phyloP scores from a whole-genome alignment of 2,113 vertebrate species.

The Rhegmatorhina hoffmannsi region DNA sequence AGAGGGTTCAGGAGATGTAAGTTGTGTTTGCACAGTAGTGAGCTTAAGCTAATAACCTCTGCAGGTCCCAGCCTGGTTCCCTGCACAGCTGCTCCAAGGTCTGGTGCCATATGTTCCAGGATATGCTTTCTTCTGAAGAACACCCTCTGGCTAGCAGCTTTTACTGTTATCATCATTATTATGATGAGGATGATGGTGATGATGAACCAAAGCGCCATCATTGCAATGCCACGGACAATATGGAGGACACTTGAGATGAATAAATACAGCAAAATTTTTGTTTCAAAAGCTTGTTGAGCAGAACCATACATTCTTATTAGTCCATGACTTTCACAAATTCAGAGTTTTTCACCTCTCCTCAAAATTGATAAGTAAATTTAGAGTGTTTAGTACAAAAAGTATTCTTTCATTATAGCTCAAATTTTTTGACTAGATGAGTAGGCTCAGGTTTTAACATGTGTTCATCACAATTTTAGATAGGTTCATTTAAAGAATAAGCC shows the following conservation, averaged over 20 bases:
- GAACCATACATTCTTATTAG: not conserved
- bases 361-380: not conserved
- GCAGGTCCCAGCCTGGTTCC: not conserved
- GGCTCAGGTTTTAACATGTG: not conserved
- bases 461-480: not conserved
- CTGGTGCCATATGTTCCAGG: fast-evolving
- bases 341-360: not conserved
- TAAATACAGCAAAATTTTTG: not conserved
- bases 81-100: not conserved
- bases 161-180: fast-evolving
- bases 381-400: not conserved
- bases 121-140: not conserved
- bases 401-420: not conserved
- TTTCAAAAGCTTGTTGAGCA: not conserved
- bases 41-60: slow-evolving; percentile 5
- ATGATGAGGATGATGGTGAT: not conserved
- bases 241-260: not conserved
- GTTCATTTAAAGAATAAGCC: not conserved
- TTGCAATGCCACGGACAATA: not conserved
- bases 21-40: not conserved
- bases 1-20: not conserved
- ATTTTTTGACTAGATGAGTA: not conserved
- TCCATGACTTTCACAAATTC: not conserved
- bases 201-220: not conserved
- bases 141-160: not conserved